Evolutionary conservation across 2,888 invertebrate genomes (phyloP), one percentile per base, ranked within the genome.

Genomic region (Andrena camellia): DNA sequence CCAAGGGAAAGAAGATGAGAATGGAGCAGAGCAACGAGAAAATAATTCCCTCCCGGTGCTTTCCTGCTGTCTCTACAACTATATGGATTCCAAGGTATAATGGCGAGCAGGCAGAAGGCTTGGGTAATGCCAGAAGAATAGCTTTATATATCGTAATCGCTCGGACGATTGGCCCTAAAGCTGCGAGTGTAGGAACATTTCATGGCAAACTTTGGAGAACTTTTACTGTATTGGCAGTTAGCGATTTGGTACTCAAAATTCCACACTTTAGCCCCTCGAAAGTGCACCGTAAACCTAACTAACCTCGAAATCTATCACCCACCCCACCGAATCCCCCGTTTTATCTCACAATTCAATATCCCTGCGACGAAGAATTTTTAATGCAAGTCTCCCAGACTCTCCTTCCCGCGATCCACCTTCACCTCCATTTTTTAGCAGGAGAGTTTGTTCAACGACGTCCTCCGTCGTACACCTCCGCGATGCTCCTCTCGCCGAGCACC

Each of bases 1-100:
- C 50, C 68, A 17, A 76, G 52, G 35, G 68, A 76, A 68, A 52
- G 35, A 35, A 31, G 42, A 69, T 26, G 20, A 23, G 26, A 57
- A 20, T 10, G 4, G 26, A 23, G 10, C 2, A 1, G 13, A 10
- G 57, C 20, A 13, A 20, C 20, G 20, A 23, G 10, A 20, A 23
- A 57, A 26, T 10, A 57, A 23, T 23, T 57, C 26, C 23, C 57
- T 26, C 10, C 10, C 10, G 57, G 57, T 23, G 23, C 10, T 20
- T 5, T 5, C 42, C 42, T 17, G 13, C 42, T 42, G 42, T 42
- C 42, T 42, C 17, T 17, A 17, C 17, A 42, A 17, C 42, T 42
- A 42, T 42, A 42, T 5, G 42, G 42, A 42, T 42, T 42, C 42
- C 42, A 42, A 42, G 13, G 17, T 42, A 42, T 17, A 42, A 42